Evolutionary conservation across 2,113 vertebrate genomes (phyloP).

Genomic region (Arothron firmamentum): DNA sequence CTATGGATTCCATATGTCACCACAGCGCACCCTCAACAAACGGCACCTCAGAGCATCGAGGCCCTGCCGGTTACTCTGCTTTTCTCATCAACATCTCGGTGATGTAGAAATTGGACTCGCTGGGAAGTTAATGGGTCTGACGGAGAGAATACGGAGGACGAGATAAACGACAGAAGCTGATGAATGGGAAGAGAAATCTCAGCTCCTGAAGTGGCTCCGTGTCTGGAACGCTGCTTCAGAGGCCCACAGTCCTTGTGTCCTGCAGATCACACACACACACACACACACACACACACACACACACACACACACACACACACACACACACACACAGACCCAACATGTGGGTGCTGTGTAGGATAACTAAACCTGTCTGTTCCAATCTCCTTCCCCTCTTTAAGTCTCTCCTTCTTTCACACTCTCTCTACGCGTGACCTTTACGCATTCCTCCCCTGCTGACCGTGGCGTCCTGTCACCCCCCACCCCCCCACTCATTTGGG

Average conservation of each 20-base stretch:
- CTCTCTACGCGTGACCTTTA: slow-evolving; percentile 52
- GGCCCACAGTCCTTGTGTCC: slow-evolving; percentile 60
- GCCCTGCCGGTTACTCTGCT: slow-evolving; percentile 11
- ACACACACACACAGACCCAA: not conserved
- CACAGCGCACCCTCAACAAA: not conserved
- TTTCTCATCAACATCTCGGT: slow-evolving; percentile 40
- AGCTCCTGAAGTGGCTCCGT: slow-evolving; percentile 45
- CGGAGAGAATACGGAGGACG: slow-evolving; percentile 13
- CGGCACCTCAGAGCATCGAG: slow-evolving; percentile 11
- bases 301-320: slow-evolving; percentile 48
- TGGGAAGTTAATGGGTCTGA: slow-evolving; percentile 39
- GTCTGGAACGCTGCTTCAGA: slow-evolving; percentile 45
- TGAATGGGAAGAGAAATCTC: slow-evolving; percentile 56
- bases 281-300: not conserved
- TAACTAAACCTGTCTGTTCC: slow-evolving; percentile 67
- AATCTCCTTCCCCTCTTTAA: slow-evolving; percentile 29
- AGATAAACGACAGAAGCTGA: slow-evolving; percentile 60
- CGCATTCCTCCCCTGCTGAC: slow-evolving; percentile 62
- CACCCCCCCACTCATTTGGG: slow-evolving; percentile 34
- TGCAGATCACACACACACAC: slow-evolving; percentile 56
- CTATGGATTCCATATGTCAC: not conserved
- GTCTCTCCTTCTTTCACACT: not conserved
- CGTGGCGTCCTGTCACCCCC: slow-evolving; percentile 58
- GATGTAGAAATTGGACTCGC: slow-evolving; percentile 34
- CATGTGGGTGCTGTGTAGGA: slow-evolving; percentile 38